A percentile compares a stretch with the other conserved stretches of the same genome.
These are phyloP conservation scores for Tringa solitaria DNA, from an alignment of 2,113 vertebrate species.

Conservation along the genomic window DNA sequence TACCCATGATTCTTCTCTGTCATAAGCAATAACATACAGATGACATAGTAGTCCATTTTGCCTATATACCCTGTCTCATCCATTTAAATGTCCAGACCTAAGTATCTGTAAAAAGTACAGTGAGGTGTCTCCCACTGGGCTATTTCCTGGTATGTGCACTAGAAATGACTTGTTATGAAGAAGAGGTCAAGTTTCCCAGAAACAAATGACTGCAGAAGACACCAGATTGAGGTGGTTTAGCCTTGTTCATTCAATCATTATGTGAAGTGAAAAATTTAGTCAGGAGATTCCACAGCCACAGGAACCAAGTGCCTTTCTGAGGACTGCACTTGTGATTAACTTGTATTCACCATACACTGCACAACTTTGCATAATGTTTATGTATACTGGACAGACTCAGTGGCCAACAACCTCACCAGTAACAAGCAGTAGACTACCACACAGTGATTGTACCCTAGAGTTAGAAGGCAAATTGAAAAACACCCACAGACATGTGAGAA, in stretches of 20 bases:
- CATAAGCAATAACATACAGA: neutral
- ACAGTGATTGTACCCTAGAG: no score
- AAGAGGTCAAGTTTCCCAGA: neutral
- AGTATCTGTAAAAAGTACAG: neutral
- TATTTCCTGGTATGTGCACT: neutral
- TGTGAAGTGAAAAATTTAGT: neutral
- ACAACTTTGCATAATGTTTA: neutral
- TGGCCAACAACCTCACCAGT: neutral
- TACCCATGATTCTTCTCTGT: neutral
- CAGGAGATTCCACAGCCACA: neutral
- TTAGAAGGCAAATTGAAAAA: neutral
- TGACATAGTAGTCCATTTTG: neutral
- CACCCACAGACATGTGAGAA: neutral
- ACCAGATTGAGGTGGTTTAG: neutral
- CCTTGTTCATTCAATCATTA: neutral
- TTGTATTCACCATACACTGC: neutral
- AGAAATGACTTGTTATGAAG: neutral
- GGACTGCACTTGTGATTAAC: neutral
- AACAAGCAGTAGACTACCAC: neutral
- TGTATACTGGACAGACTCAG: neutral
- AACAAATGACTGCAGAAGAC: neutral
- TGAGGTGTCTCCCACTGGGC: neutral
- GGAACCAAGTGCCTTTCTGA: neutral
- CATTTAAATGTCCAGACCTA: neutral
- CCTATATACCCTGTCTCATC: neutral